A percentile compares a stretch with the other conserved stretches of the same genome.
These are phyloP conservation scores for Ceratina calcarata DNA, from an alignment of 1,140 invertebrate species.

Conservation along the genomic window DNA sequence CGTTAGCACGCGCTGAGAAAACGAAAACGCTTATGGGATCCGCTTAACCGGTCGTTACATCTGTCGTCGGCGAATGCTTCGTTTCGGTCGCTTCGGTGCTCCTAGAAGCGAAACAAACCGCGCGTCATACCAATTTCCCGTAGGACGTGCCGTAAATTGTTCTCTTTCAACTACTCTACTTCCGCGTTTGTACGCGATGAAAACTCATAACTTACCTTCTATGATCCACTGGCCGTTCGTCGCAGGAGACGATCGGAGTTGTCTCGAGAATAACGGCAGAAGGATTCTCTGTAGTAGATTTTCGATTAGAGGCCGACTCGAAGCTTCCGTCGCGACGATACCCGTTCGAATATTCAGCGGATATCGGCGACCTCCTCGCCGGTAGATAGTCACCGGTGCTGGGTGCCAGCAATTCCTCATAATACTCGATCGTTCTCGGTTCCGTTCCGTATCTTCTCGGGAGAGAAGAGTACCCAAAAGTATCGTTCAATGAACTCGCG, in stretches of 20 bases:
- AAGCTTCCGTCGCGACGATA: conserved; percentile 64
- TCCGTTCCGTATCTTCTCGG: conserved; percentile 69
- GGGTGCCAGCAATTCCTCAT: conserved; percentile 75
- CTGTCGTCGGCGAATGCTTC: conserved; percentile 48
- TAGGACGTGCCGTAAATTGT: too few relatives aligned
- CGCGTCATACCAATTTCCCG: too few relatives aligned
- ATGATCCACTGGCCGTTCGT: conserved; percentile 52
- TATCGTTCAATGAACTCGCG: conserved; percentile 44
- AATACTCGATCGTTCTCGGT: conserved; percentile 75
- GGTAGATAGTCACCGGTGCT: conserved; percentile 67
- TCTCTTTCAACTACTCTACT: too few relatives aligned
- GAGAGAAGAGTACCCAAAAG: conserved; percentile 45
- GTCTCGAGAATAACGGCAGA: too few relatives aligned
- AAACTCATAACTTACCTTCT: conserved; percentile 42
- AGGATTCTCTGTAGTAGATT: too few relatives aligned
- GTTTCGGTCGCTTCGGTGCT: conserved; percentile 44
- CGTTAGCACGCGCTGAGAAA: too few relatives aligned
- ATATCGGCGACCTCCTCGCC: conserved; percentile 52
- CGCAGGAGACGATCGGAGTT: not conserved
- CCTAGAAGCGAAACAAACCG: conserved; percentile 45
- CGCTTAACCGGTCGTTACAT: conserved; percentile 34
- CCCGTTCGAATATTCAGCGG: conserved; percentile 58
- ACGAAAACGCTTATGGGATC: too few relatives aligned
- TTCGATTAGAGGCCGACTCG: conserved; percentile 60
- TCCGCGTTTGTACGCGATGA: too few relatives aligned